Evolutionary conservation across 2,797 vertebrate genomes (phyloP), one percentile per base, ranked within the genome.

Genomic region (Siniperca undulata): DNA sequence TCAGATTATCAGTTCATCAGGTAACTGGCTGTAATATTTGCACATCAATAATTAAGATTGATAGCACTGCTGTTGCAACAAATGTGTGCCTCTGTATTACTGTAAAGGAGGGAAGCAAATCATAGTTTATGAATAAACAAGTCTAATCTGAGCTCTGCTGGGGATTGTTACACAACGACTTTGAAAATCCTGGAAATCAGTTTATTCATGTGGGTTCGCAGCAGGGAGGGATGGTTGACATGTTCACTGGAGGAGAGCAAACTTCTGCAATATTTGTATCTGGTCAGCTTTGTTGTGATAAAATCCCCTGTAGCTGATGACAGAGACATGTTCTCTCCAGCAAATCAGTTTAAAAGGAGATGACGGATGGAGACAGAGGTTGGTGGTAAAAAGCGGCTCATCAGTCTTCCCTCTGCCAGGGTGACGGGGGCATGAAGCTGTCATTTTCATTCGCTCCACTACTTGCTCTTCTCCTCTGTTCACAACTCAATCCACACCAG

Each of bases 291-390:
- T 90, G 83, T 88, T 89, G 66, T 84, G 72, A 82, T 82, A 80
- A 90, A 83, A 90, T 86, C 85, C 77, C 73, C 70, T 71, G 87
- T 92, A 91, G 91, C 83, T 86, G 84, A 91, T 86, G 89, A 86
- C 89, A 62, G 82, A 88, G 82, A 88, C 89, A 67, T 80, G 86
- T 89, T 89, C 84, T 88, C 85, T 83, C 66, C 24, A 14, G 84
- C 77, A 85, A 84, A 93, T 90, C 86, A 78, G 83, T 91, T 89
- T 91, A 87, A 90, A 87, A 78, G 76, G 73, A 88, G 74, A 85
- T 87, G 91, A 92, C 74, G 58, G 90, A 88, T 90, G 84, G 75
- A 81, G 84, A 85, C 74, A 19, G 83, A 56, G 85, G 69, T 75
- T 88, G 72, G 70, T 24, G 73, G 64, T 74, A 22, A 81, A 78